Conservation (phyloP, 2,113 vertebrate species). For the Haliaeetus leucogaster region DNA sequence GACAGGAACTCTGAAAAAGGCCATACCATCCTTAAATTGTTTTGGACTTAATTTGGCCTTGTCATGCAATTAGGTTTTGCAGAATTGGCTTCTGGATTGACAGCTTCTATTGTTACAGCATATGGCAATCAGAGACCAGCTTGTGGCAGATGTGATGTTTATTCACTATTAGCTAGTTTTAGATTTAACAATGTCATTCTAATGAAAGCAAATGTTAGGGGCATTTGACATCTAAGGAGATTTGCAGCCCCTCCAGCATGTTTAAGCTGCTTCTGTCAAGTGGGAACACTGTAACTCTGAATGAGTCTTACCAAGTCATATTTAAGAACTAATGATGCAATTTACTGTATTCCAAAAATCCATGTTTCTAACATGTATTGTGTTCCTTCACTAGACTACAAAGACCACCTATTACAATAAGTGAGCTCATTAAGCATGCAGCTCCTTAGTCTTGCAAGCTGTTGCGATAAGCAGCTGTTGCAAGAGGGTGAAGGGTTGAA, state of each 20-base stretch:
- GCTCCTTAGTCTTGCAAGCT: slow-evolving; percentile 69
- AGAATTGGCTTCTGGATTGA: slow-evolving; percentile 36
- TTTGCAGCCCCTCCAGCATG: background rate
- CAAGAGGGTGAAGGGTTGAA: slow-evolving; percentile 66
- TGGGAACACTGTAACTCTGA: background rate
- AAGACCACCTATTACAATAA: slow-evolving; percentile 57
- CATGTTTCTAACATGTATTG: background rate
- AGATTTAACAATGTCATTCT: background rate
- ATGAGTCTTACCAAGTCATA: background rate
- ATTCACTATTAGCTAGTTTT: slow-evolving; percentile 35
- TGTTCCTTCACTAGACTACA: slow-evolving; percentile 13
- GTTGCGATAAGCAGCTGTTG: slow-evolving; percentile 80
- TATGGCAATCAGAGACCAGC: slow-evolving; percentile 44
- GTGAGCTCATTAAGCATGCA: slow-evolving; percentile 65
- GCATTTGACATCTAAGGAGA: background rate
- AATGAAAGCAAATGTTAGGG: slow-evolving; percentile 11
- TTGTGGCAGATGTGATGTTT: slow-evolving; percentile 57
- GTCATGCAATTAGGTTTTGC: slow-evolving; percentile 25
- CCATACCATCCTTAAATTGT: background rate
- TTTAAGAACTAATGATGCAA: slow-evolving; percentile 10
- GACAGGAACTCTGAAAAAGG: background rate
- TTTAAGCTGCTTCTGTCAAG: background rate
- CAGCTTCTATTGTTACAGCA: slow-evolving; percentile 53
- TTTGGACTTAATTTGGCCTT: background rate
- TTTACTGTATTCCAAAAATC: background rate